Base-by-base conservation (phyloP, 2,797 vertebrate genomes). In the Odontamblyopus rebecca region DNA sequence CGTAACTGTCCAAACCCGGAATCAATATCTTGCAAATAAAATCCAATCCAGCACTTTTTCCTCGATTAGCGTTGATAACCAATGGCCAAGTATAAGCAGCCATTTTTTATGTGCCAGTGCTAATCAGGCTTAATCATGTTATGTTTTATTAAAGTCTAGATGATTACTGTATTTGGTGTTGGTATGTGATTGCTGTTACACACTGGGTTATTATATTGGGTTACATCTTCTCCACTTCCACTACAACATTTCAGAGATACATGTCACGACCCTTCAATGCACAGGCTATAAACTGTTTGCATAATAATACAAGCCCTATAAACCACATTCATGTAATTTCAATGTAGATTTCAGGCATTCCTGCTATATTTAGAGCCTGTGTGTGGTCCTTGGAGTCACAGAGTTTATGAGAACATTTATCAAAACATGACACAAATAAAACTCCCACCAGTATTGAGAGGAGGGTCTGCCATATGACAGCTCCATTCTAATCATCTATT, bases 361-460 rank as follows among this genome's bases (percentile, higher is more conserved):
- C 62, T 79, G 66, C 77, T 81, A 67, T 32, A 80, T 82, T 78
- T 80, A 68, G 70, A 51, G 63, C n/a, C 76, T 65, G 75, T 67
- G 62, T 74, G 48, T 54, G 70, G 68, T 70, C 63, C 41, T 26
- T 19, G 59, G 67, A 62, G 85, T 64, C 73, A 73, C 23, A 61
- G 74, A 29, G 50, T 26, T 60, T 53, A 78, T 48, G 38, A 65
- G n/a, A 65, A 65, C 23, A 65, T 48, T 48, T 27, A 44, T 38
- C 74, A 73, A 64, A 62, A 6, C 82, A 89, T 88, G n/a, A 69
- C 69, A 84, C 76, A 78, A 81, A 85, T 78, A 87, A 73, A 84
- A 71, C 56, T 72, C 74, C 74, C 75, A n/a, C 61, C 69, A 72
- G 79, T 75, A 81, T 80, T 78, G 76, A 82, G 80, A 68, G 54